Percentiles rank a stretch among this genome's conserved stretches.
Evolutionary conservation across 2,888 invertebrate genomes (phyloP).

Genomic region (Drosophila buzzatii): DNA sequence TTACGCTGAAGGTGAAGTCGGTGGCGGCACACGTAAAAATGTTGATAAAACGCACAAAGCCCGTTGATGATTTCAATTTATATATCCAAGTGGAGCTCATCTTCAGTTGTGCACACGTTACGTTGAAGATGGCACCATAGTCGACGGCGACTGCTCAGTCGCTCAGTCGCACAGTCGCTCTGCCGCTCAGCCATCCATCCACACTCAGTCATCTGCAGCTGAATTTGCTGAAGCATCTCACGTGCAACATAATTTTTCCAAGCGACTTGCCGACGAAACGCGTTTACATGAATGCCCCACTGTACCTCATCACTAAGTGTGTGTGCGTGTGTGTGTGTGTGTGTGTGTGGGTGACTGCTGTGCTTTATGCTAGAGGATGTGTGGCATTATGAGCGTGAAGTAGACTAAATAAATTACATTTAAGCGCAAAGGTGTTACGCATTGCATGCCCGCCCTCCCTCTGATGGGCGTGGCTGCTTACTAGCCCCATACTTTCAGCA

Average conservation of each 20-base stretch:
- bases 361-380: slow-evolving; percentile 52
- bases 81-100: slow-evolving; percentile 80
- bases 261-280: slow-evolving; percentile 77
- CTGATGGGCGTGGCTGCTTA: slow-evolving; percentile 40
- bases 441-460: slow-evolving; percentile 30
- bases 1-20: slow-evolving; percentile 51
- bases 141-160: slow-evolving; percentile 18
- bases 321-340: slow-evolving; percentile 16
- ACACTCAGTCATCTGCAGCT: slow-evolving; percentile 51
- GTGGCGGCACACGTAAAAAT: slow-evolving; percentile 76
- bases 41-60: slow-evolving; percentile 82
- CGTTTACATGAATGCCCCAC: slow-evolving; percentile 67
- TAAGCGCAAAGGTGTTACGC: slow-evolving; percentile 72
- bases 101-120: slow-evolving; percentile 69
- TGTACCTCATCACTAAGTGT: background rate
- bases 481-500: slow-evolving; percentile 42
- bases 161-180: slow-evolving; percentile 3
- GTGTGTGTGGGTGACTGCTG: slow-evolving; percentile 28
- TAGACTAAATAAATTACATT: slow-evolving; percentile 79
- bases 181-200: slow-evolving; percentile 14
- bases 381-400: slow-evolving; percentile 76
- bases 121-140: slow-evolving; percentile 24
- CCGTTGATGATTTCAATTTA: slow-evolving; percentile 81
- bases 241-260: slow-evolving; percentile 84
- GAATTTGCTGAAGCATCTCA: slow-evolving; percentile 82